phyloP scores from a whole-genome alignment of 2,888 invertebrate species.

The Dynastes maya region DNA sequence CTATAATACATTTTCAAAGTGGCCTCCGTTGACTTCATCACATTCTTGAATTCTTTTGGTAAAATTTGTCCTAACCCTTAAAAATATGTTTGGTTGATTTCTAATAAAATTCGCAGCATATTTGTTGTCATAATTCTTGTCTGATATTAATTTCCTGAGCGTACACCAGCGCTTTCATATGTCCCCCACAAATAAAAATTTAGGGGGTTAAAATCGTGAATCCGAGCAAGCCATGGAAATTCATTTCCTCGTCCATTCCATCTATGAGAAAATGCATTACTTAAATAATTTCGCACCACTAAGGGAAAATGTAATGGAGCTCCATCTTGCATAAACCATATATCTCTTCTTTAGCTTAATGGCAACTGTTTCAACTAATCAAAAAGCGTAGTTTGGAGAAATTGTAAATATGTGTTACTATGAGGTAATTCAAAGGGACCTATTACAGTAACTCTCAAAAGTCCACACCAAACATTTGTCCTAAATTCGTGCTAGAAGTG shows the following conservation, averaged over 20 bases:
- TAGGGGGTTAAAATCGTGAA: not conserved
- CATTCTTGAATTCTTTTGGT: not conserved
- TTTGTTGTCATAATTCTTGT: conserved; percentile 9
- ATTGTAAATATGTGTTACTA: no score
- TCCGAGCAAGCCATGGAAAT: conserved; percentile 10
- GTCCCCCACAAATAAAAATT: conserved; percentile 12
- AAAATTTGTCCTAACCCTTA: no score
- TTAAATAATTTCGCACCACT: not conserved
- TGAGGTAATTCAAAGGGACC: no score
- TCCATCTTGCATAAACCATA: no score
- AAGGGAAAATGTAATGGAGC: no score
- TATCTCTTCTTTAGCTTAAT: no score
- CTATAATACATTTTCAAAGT: not conserved
- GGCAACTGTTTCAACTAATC: no score
- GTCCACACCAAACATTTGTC: no score
- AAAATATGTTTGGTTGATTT: not conserved
- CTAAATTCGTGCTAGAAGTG: no score
- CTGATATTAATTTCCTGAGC: conserved; percentile 10
- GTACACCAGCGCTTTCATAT: not conserved
- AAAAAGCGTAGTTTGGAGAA: no score
- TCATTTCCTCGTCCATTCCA: conserved; percentile 4
- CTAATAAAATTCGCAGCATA: conserved; percentile 5
- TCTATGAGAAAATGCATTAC: conserved; percentile 2
- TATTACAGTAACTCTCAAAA: no score
- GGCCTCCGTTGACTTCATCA: not conserved